Base-by-base conservation (phyloP, 1,140 invertebrate genomes). In the Drosophila azteca region DNA sequence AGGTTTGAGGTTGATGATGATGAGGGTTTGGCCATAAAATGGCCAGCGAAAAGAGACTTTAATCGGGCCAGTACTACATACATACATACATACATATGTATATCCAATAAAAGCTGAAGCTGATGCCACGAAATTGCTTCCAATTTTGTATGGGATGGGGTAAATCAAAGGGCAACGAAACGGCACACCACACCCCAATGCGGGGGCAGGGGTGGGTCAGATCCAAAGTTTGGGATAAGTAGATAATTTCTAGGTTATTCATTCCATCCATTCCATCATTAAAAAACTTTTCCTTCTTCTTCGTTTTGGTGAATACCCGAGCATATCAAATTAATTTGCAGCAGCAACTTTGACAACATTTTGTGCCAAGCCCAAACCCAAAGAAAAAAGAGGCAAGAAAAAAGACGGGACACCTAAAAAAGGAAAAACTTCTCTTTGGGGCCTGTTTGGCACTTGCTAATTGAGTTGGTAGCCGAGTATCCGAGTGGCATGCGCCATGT, bases 281-380 rank as follows among this genome's bases (percentile, higher is more conserved):
- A 13, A 45, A 46, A n/a, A 41, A 51, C n/a, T 3, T 22, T 58
- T 51, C 49, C 26, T 26, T 26, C 24, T 20, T 20, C 17, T 20
- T 20, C 17, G 20, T 26, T 9, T 5, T 39, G 11, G 11, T 4
- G 3, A 9, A 11, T 35, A 8, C 20, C 0, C n/a, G 35, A 22
- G 44, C 55, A 72, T 73, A 73, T 73, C 69, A 73, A 73, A 73
- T 73, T 73, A 73, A 75, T 75, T 74, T 71, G 41, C 29, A 11
- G 26, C 48, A 17, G 49, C 70, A 53, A 72, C 71, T 75, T 75
- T 75, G 61, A 64, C 51, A 73, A 53, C 31, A 39, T 53, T 53
- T 53, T 11, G 0, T 20, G 15, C 4, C 11, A 6, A 5, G 4
- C 9, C 0, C 4, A 46, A 11, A n/a, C 17, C 17, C 17, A 20